Base-by-base conservation (phyloP, 2,888 invertebrate genomes). In the Cybosia mesomella region DNA sequence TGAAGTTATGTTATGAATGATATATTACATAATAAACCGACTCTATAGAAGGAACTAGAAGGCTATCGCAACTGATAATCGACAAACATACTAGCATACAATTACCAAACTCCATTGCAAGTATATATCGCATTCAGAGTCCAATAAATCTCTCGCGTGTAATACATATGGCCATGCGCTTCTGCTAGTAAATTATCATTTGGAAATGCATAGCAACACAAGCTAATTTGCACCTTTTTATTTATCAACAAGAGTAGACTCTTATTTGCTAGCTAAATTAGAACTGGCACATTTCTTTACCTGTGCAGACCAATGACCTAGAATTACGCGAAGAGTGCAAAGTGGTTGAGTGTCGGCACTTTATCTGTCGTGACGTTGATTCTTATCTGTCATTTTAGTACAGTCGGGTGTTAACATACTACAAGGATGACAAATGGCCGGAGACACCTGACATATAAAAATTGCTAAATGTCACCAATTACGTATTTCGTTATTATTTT, bases 361-460 rank as follows among this genome's bases (percentile, higher is more conserved):
- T 9, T 34, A 34, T 28, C 58, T 58, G 15, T 58, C 32, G 34
- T 34, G 15, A 2, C 7, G n/a, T 32, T 18, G 8, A 58, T 58
- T 58, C 22, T 58, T 58, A 58, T 32, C 58, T 58, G 58, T 32
- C 54, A 11, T 3, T 55, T 24, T 24, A 24, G 54, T 55, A 55
- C 21, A 43, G 18, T 49, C 9, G 49, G 9, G 49, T 49, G 49
- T n/a, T 49, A 49, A 49, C n/a, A n/a, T 49, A 49, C n/a, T 49
- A 49, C n/a, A 8, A 32, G 11, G 18, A n/a, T 58, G 58, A 58
- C 32, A 58, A 34, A 58, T 5, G 18, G 28, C 58, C 58, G 58
- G 58, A 58, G 58, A 58, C 58, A 58, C 18, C n/a, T 32, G 28
- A 58, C 18, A n/a, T n/a, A 32, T 32, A 58, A 58, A 32, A 34